Conservation (phyloP, 2,797 vertebrate genomes). For the Notamacropus eugenii region DNA sequence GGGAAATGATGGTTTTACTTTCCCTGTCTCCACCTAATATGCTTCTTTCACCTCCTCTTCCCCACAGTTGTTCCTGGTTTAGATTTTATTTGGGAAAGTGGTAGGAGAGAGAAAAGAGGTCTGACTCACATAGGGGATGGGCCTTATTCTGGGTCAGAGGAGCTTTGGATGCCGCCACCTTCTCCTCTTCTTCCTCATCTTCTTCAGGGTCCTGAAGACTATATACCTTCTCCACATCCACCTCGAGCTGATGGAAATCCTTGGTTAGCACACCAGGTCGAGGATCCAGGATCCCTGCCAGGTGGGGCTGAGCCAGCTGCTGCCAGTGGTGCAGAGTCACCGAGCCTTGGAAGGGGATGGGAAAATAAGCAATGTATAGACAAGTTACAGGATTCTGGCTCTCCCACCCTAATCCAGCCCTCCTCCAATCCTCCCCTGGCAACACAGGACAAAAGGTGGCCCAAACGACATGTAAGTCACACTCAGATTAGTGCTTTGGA, state of each 20-base stretch:
- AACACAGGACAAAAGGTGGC: constrained; percentile 8
- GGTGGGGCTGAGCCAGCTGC: constrained; percentile 91
- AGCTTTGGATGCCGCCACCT: constrained; percentile 79
- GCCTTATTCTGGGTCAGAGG: constrained; percentile 11
- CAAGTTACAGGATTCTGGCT: background rate
- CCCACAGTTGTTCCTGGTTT: background rate
- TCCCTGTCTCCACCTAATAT: background rate
- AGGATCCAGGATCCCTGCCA: constrained; percentile 88
- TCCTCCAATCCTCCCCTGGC: background rate
- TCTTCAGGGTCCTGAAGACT: constrained; percentile 93
- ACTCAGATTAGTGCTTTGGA: background rate
- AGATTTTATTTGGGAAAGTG: background rate
- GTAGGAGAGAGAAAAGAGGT: background rate
- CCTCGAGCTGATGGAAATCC: constrained; percentile 92
- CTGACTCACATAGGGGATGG: constrained; percentile 40
- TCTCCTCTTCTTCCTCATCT: constrained; percentile 86
- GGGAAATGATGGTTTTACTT: background rate
- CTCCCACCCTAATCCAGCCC: background rate
- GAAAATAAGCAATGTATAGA: background rate
- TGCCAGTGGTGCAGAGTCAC: constrained; percentile 93
- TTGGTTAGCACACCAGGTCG: constrained; percentile 91
- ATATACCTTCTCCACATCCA: constrained; percentile 91
- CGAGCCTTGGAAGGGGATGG: constrained; percentile 84
- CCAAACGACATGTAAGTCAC: constrained; percentile 33
- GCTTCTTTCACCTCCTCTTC: background rate